Conservation (phyloP, 2,888 invertebrate species). For the Amphipoea oculea region DNA sequence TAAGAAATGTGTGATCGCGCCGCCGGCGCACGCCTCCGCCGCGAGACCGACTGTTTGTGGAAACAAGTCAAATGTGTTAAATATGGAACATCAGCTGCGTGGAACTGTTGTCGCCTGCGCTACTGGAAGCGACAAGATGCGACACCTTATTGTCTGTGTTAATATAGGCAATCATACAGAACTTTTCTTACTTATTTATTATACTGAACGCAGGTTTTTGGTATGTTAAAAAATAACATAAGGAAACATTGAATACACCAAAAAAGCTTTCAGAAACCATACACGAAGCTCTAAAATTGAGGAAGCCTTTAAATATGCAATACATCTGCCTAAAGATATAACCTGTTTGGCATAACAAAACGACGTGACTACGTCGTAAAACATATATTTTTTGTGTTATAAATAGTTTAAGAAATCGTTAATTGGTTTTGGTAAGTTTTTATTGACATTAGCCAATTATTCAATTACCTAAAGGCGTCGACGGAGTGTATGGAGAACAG, state of each 20-base stretch:
- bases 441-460: conserved; percentile 72
- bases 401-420: conserved; percentile 66
- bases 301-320: conserved; percentile 66
- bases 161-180: conserved; percentile 11
- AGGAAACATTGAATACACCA: conserved; percentile 39
- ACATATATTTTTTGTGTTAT: conserved; percentile 66
- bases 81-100: conserved; percentile 76
- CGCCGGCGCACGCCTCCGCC: conserved; percentile 82
- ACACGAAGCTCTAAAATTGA: conserved; percentile 56
- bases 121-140: conserved; percentile 74
- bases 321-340: conserved; percentile 61
- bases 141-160: conserved; percentile 37
- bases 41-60: conserved; percentile 82
- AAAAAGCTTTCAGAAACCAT: conserved; percentile 51
- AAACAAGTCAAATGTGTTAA: conserved; percentile 88
- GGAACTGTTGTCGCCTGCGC: conserved; percentile 54
- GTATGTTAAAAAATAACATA: background rate
- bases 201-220: background rate
- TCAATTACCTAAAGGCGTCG: conserved; percentile 68
- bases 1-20: conserved; percentile 85
- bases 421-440: conserved; percentile 72
- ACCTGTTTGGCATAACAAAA: conserved; percentile 67
- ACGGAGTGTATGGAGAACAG: conserved; percentile 62
- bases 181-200: background rate
- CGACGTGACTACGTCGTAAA: conserved; percentile 69